These are phyloP conservation scores for Gymnopithys bicolor DNA, from an alignment of 2,797 vertebrate genomes.

Conservation along the genomic window DNA sequence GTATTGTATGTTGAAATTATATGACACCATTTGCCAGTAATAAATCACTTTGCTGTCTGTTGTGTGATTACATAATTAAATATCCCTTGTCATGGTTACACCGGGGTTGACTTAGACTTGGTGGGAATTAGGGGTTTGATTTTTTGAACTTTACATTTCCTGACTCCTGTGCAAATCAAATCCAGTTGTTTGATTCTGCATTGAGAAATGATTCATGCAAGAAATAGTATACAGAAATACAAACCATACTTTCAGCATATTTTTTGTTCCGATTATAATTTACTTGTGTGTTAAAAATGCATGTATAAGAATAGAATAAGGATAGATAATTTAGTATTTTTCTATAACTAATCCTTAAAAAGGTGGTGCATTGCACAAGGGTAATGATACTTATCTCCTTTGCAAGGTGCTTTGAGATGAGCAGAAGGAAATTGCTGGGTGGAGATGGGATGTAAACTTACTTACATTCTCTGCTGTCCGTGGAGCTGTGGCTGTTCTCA, in stretches of 20 bases:
- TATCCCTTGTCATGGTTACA: constrained; percentile 38
- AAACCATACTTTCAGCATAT: constrained; percentile 20
- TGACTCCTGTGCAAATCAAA: constrained; percentile 69
- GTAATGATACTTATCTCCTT: background rate
- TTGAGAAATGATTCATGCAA: constrained; percentile 57
- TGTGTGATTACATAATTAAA: constrained; percentile 57
- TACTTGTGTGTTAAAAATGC: constrained; percentile 32
- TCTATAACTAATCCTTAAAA: background rate
- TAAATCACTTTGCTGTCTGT: constrained; percentile 50
- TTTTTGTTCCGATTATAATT: constrained; percentile 21
- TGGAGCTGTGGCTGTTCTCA: background rate
- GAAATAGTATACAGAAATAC: constrained; percentile 24
- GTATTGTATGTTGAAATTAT: constrained; percentile 56
- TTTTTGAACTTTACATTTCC: constrained; percentile 70
- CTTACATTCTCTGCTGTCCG: background rate
- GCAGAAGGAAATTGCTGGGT: background rate
- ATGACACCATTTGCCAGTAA: constrained; percentile 49
- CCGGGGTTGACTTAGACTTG: constrained; percentile 44
- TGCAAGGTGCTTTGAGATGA: background rate
- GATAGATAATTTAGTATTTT: constrained; percentile 26
- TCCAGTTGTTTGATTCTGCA: constrained; percentile 37
- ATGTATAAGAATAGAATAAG: constrained; percentile 1
- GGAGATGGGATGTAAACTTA: background rate
- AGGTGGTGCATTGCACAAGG: background rate
- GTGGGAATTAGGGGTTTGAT: constrained; percentile 49